Conservation (phyloP, 30 jellyfish, hydroid and myxozoan genomes). For the Cassiopea xamachana region DNA sequence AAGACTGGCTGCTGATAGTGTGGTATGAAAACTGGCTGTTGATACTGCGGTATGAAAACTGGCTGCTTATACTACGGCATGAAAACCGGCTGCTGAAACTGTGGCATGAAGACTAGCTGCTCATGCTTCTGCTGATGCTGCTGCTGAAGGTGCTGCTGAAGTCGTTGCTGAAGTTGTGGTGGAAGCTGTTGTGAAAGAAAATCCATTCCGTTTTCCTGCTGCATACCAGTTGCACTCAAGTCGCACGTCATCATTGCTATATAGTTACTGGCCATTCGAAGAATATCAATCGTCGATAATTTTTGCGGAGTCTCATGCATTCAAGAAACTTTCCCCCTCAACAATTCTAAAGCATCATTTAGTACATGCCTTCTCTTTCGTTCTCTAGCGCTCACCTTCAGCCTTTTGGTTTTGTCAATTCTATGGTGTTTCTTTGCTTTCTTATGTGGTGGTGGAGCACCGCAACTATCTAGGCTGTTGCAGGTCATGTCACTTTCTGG, state of each 20-base stretch:
- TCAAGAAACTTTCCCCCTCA: conserved; percentile 84
- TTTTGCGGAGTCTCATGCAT: conserved; percentile 78
- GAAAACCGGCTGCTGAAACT: too few relatives aligned
- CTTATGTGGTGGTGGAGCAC: conserved; percentile 1
- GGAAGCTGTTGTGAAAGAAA: conserved; percentile 2
- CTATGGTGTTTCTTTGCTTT: conserved; percentile 6
- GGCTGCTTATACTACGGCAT: too few relatives aligned
- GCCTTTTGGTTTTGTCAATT: conserved; percentile 74
- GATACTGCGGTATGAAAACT: too few relatives aligned
- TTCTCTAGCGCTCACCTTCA: conserved; percentile 96
- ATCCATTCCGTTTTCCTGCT: not conserved
- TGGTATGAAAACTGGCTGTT: too few relatives aligned
- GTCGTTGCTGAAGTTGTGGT: not conserved
- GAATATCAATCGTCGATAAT: conserved; percentile 88
- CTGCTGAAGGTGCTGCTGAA: not conserved
- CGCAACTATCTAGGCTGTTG: conserved; percentile 56
- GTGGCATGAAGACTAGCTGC: too few relatives aligned
- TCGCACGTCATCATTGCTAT: conserved; percentile 80
- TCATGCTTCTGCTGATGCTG: too few relatives aligned
- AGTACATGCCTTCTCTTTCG: conserved; percentile 93
- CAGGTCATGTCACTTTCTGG: conserved; percentile 68
- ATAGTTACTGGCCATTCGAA: conserved; percentile 92
- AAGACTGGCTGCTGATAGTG: not conserved
- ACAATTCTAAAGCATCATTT: conserved; percentile 85
- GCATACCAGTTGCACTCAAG: conserved; percentile 30